Base-by-base conservation (phyloP, 2,797 vertebrate species). In the Staurois parvus region DNA sequence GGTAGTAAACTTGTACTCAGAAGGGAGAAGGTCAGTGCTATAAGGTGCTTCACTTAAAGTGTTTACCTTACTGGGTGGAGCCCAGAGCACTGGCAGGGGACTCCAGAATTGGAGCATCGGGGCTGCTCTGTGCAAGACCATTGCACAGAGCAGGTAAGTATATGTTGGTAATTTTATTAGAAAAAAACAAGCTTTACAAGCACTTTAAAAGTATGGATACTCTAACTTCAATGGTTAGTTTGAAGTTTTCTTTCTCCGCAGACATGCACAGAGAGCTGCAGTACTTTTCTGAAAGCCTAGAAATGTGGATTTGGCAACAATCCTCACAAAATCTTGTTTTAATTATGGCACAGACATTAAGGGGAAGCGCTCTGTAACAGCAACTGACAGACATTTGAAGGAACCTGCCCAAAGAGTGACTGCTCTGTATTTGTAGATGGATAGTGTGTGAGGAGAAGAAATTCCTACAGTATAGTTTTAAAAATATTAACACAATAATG, bases 251-350 rank as follows among this genome's bases (percentile, higher is more conserved):
- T 8, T 56, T 21, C 59, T 64, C 2, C 40, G 79, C n/a, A 70
- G 66, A 37, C 37, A 10, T 24, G 13, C 9, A 62, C 28, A 75
- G 52, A 76, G 78, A 29, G n/a, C 79, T 66, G 52, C 17, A 64
- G 66, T 82, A 66, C 77, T 69, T 62, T 48, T 32, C 24, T n/a
- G 37, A 67, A 45, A 9, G 26, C 66, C 66, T 66, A 72, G 37
- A 86, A 82, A 83, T 52, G 56, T 56, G 68, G 56, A 83, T 52
- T 86, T 86, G 85, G 85, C 79, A 83, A 68, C 74, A 83, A 73
- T 67, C 68, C 62, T 45, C 40, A 67, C 56, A 78, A 78, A 86
- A 82, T 73, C 56, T 86, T 86, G 79, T 86, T 86, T 86, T 66
- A 86, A 86, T 86, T 73, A 86, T 79, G 79, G 68, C 29, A 73